Evolutionary conservation across 2,888 invertebrate species (phyloP).

Genomic region (Dione vanillae): DNA sequence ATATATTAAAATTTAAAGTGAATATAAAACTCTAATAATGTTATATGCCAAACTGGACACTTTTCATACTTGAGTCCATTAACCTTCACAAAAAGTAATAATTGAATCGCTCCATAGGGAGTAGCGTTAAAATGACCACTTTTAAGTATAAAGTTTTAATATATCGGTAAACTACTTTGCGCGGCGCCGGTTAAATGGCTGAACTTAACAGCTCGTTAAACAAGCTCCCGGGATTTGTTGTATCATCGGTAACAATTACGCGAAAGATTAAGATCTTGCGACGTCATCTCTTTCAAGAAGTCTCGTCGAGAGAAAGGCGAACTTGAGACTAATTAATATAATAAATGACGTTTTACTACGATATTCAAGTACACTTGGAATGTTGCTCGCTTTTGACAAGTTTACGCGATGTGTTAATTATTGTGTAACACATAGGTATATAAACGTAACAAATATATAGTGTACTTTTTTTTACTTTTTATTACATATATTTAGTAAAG

Average conservation of each 20-base stretch:
- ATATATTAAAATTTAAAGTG: neutral
- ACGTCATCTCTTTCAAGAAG: constrained; percentile 59
- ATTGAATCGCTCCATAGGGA: constrained; percentile 2
- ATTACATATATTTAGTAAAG: neutral
- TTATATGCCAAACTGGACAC: neutral
- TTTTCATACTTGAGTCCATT: neutral
- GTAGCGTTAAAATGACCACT: neutral
- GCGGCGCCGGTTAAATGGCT: constrained; percentile 58
- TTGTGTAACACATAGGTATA: too few relatives aligned
- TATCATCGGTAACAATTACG: constrained; percentile 69
- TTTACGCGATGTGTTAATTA: neutral
- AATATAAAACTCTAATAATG: neutral
- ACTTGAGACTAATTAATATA: constrained; percentile 41
- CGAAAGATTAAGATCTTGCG: constrained; percentile 67
- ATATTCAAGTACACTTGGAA: constrained; percentile 5
- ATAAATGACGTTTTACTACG: constrained; percentile 27
- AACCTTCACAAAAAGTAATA: neutral
- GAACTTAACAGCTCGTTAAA: constrained; percentile 74
- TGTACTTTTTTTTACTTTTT: neutral
- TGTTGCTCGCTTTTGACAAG: constrained; percentile 18
- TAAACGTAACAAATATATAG: too few relatives aligned
- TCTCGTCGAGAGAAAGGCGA: constrained; percentile 39
- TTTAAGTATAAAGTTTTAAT: constrained; percentile 22
- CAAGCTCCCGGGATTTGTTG: constrained; percentile 59
- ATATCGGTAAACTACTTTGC: constrained; percentile 35